Percentiles rank a stretch among this genome's conserved stretches.
phyloP scores from a whole-genome alignment of 2,888 invertebrate genomes.

The Ernsta delagoae region DNA sequence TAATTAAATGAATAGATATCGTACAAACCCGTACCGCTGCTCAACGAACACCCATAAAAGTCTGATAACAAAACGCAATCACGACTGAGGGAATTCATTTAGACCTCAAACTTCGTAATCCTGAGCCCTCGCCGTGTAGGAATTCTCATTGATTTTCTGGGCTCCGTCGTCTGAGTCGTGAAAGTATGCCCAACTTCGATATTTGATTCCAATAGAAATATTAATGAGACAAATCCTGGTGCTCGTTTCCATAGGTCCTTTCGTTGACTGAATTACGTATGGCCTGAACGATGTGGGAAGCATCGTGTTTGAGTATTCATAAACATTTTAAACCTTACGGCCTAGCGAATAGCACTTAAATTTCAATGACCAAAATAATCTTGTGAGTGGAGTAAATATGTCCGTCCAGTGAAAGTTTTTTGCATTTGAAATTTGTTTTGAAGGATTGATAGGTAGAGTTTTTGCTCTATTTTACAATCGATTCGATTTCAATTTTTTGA shows the following conservation, averaged over 20 bases:
- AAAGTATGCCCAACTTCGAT: conserved; percentile 71
- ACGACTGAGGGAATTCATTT: conserved; percentile 42
- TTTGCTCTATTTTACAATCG: conserved; percentile 9
- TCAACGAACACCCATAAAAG: conserved; percentile 23
- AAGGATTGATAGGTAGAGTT: conserved; percentile 1
- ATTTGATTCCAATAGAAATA: conserved; percentile 67
- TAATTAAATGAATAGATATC: background rate
- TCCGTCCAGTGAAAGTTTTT: conserved; percentile 22
- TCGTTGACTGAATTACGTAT: conserved; percentile 22
- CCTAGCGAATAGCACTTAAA: background rate
- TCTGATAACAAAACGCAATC: conserved; percentile 41
- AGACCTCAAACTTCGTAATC: conserved; percentile 42
- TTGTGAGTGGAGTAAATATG: background rate
- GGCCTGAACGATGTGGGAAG: conserved; percentile 10
- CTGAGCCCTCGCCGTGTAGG: conserved; percentile 40
- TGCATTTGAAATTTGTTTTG: conserved; percentile 29
- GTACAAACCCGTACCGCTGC: conserved; percentile 10
- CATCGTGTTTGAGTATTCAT: conserved; percentile 1
- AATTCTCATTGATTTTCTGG: conserved; percentile 44
- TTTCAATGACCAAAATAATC: background rate
- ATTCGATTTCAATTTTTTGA: conserved; percentile 8
- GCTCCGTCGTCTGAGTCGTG: conserved; percentile 59
- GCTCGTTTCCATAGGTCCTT: conserved; percentile 42
- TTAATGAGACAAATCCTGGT: conserved; percentile 68
- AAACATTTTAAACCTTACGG: conserved; percentile 3